Percentiles rank a stretch among this genome's conserved stretches.
phyloP scores from a whole-genome alignment of 2,797 vertebrate species.

The Staurois parvus region DNA sequence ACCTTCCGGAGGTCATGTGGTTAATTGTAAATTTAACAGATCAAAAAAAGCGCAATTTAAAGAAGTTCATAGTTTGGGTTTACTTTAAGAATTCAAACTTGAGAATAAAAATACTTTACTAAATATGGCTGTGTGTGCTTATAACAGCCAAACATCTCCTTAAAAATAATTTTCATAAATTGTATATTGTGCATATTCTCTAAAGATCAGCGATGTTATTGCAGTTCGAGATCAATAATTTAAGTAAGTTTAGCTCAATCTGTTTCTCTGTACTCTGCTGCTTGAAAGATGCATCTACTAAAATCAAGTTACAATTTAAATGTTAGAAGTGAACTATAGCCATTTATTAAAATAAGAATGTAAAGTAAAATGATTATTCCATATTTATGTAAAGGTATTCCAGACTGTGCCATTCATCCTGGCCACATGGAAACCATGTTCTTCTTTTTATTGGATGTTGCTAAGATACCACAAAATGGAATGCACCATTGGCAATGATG shows the following conservation, averaged over 20 bases:
- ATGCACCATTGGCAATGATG: slow-evolving; percentile 94
- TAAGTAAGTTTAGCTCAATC: neutral
- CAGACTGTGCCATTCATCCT: slow-evolving; percentile 80
- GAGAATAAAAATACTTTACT: no score
- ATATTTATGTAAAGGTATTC: slow-evolving; percentile 89
- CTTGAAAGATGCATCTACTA: slow-evolving; percentile 34
- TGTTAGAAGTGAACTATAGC: slow-evolving; percentile 78
- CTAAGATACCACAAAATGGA: slow-evolving; percentile 95
- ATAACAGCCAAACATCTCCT: neutral
- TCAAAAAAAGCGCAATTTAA: no score
- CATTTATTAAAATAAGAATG: slow-evolving; percentile 89
- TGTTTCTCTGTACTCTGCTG: neutral
- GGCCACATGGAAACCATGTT: slow-evolving; percentile 79
- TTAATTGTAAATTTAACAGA: no score
- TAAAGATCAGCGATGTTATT: neutral
- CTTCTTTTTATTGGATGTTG: slow-evolving; percentile 89
- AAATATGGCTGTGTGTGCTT: neutral
- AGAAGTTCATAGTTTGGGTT: no score
- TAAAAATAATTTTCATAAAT: no score
- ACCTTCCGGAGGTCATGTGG: no score
- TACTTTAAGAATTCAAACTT: no score
- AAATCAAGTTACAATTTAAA: slow-evolving; percentile 75
- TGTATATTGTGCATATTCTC: neutral
- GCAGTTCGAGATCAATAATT: slow-evolving; percentile 40
- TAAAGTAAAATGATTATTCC: slow-evolving; percentile 83